Percentiles rank a stretch among this genome's conserved stretches.
Conservation (phyloP, 2,113 vertebrate genomes). For the Poeciliopsis retropinna region DNA sequence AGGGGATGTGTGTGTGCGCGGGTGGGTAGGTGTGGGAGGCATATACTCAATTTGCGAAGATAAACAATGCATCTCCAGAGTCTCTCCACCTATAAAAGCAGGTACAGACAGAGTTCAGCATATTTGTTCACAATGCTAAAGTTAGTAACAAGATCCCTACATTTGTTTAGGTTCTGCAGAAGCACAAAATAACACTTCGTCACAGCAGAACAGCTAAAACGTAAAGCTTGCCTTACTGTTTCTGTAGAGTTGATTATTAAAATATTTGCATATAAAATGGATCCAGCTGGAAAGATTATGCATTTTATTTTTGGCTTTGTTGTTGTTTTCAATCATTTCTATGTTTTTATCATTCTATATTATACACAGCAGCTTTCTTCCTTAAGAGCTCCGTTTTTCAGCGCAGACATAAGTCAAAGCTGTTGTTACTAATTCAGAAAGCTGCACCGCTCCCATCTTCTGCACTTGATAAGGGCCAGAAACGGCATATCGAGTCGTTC, state of each 20-base stretch:
- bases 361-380: not conserved
- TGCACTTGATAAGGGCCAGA: not conserved
- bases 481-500: not conserved
- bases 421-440: not conserved
- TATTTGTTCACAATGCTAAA: slow-evolving; percentile 4
- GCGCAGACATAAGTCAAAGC: not conserved
- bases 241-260: not conserved
- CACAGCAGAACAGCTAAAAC: not conserved
- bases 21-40: not conserved
- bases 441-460: not conserved
- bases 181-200: not conserved
- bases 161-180: not conserved
- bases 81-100: slow-evolving; percentile 8
- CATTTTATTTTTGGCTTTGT: not conserved
- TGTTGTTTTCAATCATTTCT: not conserved
- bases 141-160: not conserved
- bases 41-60: slow-evolving; percentile 9
- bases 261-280: not conserved
- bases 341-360: not conserved
- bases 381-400: not conserved
- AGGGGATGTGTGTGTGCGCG: slow-evolving; percentile 10
- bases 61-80: slow-evolving; percentile 20
- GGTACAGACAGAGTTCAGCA: not conserved
- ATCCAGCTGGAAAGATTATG: not conserved
- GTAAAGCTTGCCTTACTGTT: not conserved